phyloP scores from a whole-genome alignment of 2,113 vertebrate genomes.

The Forbesichthys papilliferus region DNA sequence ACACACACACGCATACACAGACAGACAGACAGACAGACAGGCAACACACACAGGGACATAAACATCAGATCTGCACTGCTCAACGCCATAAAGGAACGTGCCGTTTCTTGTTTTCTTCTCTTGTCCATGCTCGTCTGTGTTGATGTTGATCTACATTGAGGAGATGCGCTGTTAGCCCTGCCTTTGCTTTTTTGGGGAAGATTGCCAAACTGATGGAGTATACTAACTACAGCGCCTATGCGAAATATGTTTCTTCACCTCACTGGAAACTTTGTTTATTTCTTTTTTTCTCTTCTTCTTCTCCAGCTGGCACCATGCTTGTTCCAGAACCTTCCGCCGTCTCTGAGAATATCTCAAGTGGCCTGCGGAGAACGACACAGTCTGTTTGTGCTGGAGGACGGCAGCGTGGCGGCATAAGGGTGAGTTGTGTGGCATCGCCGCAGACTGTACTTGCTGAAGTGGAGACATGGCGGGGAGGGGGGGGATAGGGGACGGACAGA shows the following conservation, averaged over 20 bases:
- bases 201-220: constrained; percentile 66
- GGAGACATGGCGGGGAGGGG: constrained; percentile 15
- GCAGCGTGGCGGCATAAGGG: constrained; percentile 78
- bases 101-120: constrained; percentile 70
- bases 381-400: constrained; percentile 73
- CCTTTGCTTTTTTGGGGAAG: constrained; percentile 53
- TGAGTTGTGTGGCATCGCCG: constrained; percentile 77
- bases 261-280: constrained; percentile 27
- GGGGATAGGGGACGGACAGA: constrained; percentile 45
- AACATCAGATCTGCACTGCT: constrained; percentile 82
- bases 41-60: constrained; percentile 74
- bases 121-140: constrained; percentile 56
- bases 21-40: constrained; percentile 56
- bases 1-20: constrained; percentile 53
- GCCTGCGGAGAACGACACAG: constrained; percentile 70
- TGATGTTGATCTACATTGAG: constrained; percentile 48
- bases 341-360: constrained; percentile 79
- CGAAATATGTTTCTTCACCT: constrained; percentile 64
- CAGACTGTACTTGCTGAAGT: constrained; percentile 42
- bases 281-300: constrained; percentile 36
- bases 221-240: constrained; percentile 50
- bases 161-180: constrained; percentile 57
- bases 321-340: constrained; percentile 71
- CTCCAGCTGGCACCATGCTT: constrained; percentile 69
- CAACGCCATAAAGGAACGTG: constrained; percentile 80